Evolutionary conservation across 2,888 invertebrate genomes (phyloP).

Genomic region (Digitonthophagus gazella): DNA sequence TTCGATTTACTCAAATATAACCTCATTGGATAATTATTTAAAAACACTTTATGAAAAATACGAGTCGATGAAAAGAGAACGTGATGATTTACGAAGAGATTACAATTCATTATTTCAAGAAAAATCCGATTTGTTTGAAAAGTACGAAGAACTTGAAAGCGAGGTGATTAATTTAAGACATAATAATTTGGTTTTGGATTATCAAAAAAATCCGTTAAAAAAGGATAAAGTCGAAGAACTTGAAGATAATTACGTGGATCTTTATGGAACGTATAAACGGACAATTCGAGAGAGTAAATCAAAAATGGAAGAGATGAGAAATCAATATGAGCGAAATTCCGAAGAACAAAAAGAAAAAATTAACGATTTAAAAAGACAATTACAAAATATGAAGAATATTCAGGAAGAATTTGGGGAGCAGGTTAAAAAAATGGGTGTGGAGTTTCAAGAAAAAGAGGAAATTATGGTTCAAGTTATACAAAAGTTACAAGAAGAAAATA

Average conservation of each 20-base stretch:
- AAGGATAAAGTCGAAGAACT: constrained; percentile 21
- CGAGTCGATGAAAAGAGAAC: constrained; percentile 11
- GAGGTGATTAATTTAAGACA: constrained; percentile 25
- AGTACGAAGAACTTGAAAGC: constrained; percentile 16
- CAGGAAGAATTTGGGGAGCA: constrained; percentile 12
- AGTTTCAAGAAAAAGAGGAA: constrained; percentile 21
- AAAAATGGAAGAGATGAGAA: constrained; percentile 17
- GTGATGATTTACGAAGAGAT: constrained; percentile 7
- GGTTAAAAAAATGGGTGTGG: constrained; percentile 13
- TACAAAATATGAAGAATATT: constrained; percentile 19
- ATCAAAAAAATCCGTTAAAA: constrained; percentile 20
- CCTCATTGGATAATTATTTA: constrained; percentile 15
- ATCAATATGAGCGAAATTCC: constrained; percentile 20
- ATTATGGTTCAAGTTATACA: constrained; percentile 25
- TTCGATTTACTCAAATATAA: constrained; percentile 18
- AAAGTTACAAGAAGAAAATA: constrained; percentile 24
- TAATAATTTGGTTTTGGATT: constrained; percentile 21
- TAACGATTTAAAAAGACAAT: constrained; percentile 13
- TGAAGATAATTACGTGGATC: constrained; percentile 22
- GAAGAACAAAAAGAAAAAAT: constrained; percentile 23
- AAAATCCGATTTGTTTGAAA: constrained; percentile 13
- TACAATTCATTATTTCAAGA: constrained; percentile 21
- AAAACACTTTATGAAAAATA: constrained; percentile 14
- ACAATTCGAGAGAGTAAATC: constrained; percentile 21
- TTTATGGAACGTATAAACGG: constrained; percentile 22